Evolutionary conservation across 30 jellyfish, hydroid and myxozoan species (phyloP), one percentile per base, ranked within the genome.

Genomic region (Cassiopea xamachana): DNA sequence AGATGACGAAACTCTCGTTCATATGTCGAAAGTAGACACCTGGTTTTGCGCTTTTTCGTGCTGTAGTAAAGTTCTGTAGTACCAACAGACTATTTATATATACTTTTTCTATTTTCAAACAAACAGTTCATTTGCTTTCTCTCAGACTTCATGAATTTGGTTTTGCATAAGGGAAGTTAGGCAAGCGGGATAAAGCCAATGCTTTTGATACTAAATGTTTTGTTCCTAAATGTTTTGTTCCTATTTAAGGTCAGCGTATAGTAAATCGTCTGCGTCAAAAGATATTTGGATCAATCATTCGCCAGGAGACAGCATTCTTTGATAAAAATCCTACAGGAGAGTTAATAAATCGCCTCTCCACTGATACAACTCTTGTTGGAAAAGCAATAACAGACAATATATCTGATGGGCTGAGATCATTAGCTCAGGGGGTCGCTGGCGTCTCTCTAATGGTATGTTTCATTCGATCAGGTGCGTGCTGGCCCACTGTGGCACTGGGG

Each of bases 251-350:
- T 71, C 99, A 96, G 83, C 88, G 94, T 74, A 96, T 96, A 50
- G 96, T 92, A 59, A 92, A 93, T 68, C 93, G 94, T 48, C 89
- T 96, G 58, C 80, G 99, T 44, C 94, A 90, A 62, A 85, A 87
- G 69, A 83, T 94, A 39, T 96, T 96, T 61, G 73, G 93, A 1
- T 85, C 99, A 18, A 82, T 96, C 12, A 60, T 96, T 45, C 81
- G 93, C 12, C 99, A 96, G 89, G 99, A 96, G 75, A 87, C 97
- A 13, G 99, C 99, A 27, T 96, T 96, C 70, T 96, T 96, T 81
- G 99, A 96, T 79, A 90, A 78, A 77, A 93, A 96, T 77, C 96
- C 97, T 59, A 89, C 99, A 19, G 99, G 99, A n/a, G 99, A 96
- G 82, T 85, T 96, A 82, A 93, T 90, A 51, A 96, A 96, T 70